phyloP scores from a whole-genome alignment of 2,113 vertebrate species.

The Cricetomys ansorgei region DNA sequence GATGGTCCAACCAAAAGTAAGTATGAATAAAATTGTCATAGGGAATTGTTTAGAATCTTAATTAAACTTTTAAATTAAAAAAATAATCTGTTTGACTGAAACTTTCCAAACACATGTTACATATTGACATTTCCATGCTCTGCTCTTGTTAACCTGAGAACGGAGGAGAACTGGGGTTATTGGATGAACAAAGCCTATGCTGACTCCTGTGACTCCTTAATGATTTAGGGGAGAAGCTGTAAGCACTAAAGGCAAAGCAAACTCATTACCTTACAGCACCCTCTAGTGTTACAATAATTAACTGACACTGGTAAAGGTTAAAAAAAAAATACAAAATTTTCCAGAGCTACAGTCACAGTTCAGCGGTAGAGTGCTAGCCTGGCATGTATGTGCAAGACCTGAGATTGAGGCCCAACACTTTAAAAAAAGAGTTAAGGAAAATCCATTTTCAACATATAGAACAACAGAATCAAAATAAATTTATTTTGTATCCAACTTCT shows the following conservation, averaged over 20 bases:
- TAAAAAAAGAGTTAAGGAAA: neutral
- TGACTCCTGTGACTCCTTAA: neutral
- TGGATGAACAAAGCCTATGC: conserved; percentile 1
- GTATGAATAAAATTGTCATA: neutral
- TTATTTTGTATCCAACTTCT: neutral
- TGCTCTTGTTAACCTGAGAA: neutral
- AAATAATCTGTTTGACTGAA: neutral
- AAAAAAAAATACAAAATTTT: neutral
- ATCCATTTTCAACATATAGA: conserved; percentile 5
- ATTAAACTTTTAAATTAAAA: neutral
- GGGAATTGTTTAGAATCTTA: neutral
- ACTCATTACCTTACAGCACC: conserved; percentile 34
- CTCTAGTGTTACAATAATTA: conserved; percentile 58
- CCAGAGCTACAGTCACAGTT: neutral
- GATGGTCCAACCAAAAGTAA: neutral
- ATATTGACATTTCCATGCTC: neutral
- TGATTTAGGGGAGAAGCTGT: neutral
- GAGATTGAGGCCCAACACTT: neutral
- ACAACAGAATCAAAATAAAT: conserved; percentile 43
- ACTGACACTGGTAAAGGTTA: neutral
- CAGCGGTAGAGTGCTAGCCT: neutral
- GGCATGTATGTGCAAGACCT: neutral
- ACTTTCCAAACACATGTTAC: conserved; percentile 35
- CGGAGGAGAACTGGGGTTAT: neutral
- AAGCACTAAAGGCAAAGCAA: neutral